A percentile compares a stretch with the other conserved stretches of the same genome.
phyloP scores from a whole-genome alignment of 2,888 invertebrate species.

The Philopedon plagiatum region DNA sequence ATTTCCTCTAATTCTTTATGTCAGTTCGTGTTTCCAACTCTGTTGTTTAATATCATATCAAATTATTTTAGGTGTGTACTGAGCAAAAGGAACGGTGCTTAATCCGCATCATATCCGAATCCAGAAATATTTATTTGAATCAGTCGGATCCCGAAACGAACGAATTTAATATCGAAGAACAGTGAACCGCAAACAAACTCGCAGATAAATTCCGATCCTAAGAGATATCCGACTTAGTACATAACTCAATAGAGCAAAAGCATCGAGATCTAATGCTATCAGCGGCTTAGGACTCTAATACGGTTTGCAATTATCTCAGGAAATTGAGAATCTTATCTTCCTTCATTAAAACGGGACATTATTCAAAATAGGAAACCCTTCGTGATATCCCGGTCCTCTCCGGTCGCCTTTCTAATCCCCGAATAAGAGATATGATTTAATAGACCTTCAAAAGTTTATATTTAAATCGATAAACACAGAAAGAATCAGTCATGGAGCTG shows the following conservation, averaged over 20 bases:
- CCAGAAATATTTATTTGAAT: not conserved
- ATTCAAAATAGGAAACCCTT: slow-evolving; percentile 61
- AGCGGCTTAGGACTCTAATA: slow-evolving; percentile 58
- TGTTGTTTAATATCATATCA: too few species aligned
- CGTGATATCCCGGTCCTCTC: slow-evolving; percentile 43
- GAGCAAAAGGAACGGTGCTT: too few species aligned
- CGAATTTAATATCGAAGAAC: slow-evolving; percentile 27
- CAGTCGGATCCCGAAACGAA: not conserved
- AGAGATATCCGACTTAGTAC: slow-evolving; percentile 48
- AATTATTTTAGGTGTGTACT: too few species aligned
- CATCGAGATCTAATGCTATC: slow-evolving; percentile 58
- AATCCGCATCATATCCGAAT: too few species aligned
- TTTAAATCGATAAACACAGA: not conserved
- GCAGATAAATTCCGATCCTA: slow-evolving; percentile 22
- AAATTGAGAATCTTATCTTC: slow-evolving; percentile 64
- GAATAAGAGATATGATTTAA: slow-evolving; percentile 30
- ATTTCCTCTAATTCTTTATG: too few species aligned
- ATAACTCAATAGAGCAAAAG: slow-evolving; percentile 57
- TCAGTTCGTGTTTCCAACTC: too few species aligned
- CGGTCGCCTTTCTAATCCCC: slow-evolving; percentile 26
- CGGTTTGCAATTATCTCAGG: slow-evolving; percentile 63
- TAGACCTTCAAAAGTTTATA: slow-evolving; percentile 23
- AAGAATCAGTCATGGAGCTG: too few species aligned
- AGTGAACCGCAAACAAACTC: slow-evolving; percentile 28
- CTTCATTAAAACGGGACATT: slow-evolving; percentile 60